Conservation (phyloP, 2,797 vertebrate species). For the Lepilemur ruficaudatus region DNA sequence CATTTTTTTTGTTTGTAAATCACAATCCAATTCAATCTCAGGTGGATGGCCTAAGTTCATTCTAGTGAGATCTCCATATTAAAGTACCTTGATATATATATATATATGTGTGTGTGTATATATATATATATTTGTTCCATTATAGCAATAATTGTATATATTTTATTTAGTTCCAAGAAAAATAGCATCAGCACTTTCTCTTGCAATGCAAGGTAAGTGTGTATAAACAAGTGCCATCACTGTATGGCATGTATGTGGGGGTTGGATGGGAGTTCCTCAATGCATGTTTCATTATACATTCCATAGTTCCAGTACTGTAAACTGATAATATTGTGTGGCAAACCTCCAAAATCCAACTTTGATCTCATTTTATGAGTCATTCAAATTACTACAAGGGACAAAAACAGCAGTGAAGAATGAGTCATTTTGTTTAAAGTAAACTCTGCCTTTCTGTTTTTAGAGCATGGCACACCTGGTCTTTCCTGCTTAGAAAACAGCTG, state of each 20-base stretch:
- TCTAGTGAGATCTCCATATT: background rate
- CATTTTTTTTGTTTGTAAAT: background rate
- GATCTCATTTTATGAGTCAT: conserved; percentile 34
- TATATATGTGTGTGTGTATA: background rate
- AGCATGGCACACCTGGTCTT: background rate
- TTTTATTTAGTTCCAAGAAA: conserved; percentile 7
- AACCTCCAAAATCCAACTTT: conserved; percentile 28
- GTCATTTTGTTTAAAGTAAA: conserved; percentile 55
- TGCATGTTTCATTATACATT: background rate
- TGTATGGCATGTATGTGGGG: background rate
- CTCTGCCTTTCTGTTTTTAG: conserved; percentile 57
- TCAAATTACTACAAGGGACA: conserved; percentile 4
- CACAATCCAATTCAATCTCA: background rate
- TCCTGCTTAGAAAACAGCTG: conserved; percentile 24
- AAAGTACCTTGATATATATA: background rate
- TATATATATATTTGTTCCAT: background rate
- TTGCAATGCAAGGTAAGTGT: background rate
- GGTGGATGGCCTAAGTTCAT: background rate
- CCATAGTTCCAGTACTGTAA: background rate
- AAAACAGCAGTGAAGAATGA: conserved; percentile 43
- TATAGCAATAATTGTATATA: background rate
- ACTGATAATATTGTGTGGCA: background rate
- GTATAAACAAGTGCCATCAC: background rate
- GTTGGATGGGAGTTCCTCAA: background rate
- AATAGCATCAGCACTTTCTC: background rate